Evolutionary conservation across 2,888 invertebrate genomes (phyloP).

Genomic region (Arctia plantaginis): DNA sequence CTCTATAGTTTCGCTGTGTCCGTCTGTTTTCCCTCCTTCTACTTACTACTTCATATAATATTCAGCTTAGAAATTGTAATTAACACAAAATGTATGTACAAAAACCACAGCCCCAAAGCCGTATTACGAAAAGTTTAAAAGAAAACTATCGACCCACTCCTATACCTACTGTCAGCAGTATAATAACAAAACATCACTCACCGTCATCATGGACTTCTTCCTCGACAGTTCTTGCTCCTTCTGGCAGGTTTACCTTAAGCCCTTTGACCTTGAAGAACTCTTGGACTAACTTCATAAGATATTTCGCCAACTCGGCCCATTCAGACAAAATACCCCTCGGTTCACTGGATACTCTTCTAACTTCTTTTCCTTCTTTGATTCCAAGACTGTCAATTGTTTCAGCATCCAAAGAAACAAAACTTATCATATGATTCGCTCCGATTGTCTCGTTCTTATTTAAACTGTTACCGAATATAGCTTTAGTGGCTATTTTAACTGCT

Average conservation of each 20-base stretch:
- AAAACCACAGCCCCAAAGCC: too few relatives aligned
- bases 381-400: slow-evolving; percentile 66
- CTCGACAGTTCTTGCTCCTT: slow-evolving; percentile 79
- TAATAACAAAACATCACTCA: slow-evolving; percentile 37
- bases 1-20: too few relatives aligned
- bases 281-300: slow-evolving; percentile 75
- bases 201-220: slow-evolving; percentile 69
- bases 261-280: slow-evolving; percentile 80
- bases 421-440: slow-evolving; percentile 71
- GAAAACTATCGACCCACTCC: too few relatives aligned
- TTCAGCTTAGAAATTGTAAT: too few relatives aligned
- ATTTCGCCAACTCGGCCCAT: slow-evolving; percentile 80
- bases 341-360: slow-evolving; percentile 52
- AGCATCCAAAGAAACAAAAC: slow-evolving; percentile 75
- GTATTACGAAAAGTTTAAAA: too few relatives aligned
- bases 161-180: background rate
- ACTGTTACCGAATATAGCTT: slow-evolving; percentile 72
- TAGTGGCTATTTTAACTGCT: slow-evolving; percentile 78
- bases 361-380: slow-evolving; percentile 58
- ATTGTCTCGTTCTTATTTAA: slow-evolving; percentile 72
- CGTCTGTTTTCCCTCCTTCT: too few relatives aligned
- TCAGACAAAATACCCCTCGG: slow-evolving; percentile 76
- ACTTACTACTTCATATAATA: too few relatives aligned
- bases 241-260: slow-evolving; percentile 75
- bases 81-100: too few relatives aligned